phyloP scores from a whole-genome alignment of 1,140 invertebrate genomes.

The Linepithema humile region DNA sequence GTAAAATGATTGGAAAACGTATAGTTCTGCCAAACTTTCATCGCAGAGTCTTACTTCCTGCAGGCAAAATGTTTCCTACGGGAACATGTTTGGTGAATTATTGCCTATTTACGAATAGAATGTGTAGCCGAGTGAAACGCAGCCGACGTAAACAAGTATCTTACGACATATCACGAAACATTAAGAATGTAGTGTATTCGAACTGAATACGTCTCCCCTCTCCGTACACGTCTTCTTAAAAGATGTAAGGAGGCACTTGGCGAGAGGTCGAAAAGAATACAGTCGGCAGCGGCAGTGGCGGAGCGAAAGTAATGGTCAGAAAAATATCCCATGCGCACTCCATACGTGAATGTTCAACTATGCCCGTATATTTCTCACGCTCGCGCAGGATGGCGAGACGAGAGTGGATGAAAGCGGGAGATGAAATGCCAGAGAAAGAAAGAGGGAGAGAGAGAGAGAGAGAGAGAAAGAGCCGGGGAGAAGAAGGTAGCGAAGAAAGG shows the following conservation, averaged over 20 bases:
- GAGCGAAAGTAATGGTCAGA: slow-evolving; percentile 67
- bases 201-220: slow-evolving; percentile 5
- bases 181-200: slow-evolving; percentile 58
- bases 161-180: slow-evolving; percentile 52
- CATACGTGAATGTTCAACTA: slow-evolving; percentile 77
- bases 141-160: slow-evolving; percentile 57
- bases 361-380: slow-evolving; percentile 76
- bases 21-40: not conserved
- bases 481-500: not conserved
- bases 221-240: slow-evolving; percentile 14
- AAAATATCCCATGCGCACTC: slow-evolving; percentile 76
- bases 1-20: not conserved
- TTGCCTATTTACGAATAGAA: slow-evolving; percentile 60
- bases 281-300: slow-evolving; percentile 20
- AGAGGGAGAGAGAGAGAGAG: not conserved
- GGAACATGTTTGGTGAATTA: slow-evolving; percentile 25
- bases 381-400: slow-evolving; percentile 7
- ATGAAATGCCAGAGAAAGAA: too few relatives aligned
- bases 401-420: slow-evolving; percentile 14
- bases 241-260: slow-evolving; percentile 43
- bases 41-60: not conserved
- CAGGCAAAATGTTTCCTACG: slow-evolving; percentile 51
- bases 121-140: slow-evolving; percentile 47
- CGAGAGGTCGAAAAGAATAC: slow-evolving; percentile 22
- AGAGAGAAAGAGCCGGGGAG: not conserved